Conservation (phyloP, 2,113 vertebrate species). For the Hemiprocne comata region DNA sequence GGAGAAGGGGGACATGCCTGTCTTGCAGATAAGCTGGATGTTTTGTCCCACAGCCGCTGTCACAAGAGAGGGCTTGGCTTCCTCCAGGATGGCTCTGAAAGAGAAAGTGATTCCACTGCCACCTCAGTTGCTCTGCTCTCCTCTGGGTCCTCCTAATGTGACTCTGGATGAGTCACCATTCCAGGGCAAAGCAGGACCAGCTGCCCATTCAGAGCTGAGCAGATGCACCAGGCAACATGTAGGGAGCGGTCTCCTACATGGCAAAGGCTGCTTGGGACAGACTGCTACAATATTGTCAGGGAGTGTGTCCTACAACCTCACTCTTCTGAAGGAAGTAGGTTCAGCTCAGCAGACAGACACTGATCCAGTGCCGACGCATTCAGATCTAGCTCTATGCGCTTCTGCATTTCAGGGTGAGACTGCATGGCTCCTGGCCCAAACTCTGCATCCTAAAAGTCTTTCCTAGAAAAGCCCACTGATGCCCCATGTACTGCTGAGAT, state of each 20-base stretch:
- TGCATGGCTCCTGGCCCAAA: neutral
- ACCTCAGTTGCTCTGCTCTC: neutral
- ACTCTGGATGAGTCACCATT: neutral
- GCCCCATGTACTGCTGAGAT: neutral
- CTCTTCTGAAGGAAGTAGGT: neutral
- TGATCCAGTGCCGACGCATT: neutral
- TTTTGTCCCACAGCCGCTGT: slow-evolving; percentile 83
- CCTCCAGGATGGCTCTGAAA: slow-evolving; percentile 80
- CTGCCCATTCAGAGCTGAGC: neutral
- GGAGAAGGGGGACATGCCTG: slow-evolving; percentile 66
- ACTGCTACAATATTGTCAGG: neutral
- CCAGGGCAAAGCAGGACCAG: neutral
- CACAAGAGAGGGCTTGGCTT: slow-evolving; percentile 78
- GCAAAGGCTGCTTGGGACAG: neutral
- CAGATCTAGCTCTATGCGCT: neutral
- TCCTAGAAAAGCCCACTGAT: neutral
- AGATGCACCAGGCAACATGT: neutral
- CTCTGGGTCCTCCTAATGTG: neutral
- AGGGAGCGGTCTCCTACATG: neutral
- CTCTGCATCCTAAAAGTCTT: neutral
- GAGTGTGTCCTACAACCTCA: neutral
- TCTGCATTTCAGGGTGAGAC: neutral
- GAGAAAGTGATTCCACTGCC: neutral
- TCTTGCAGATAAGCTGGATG: slow-evolving; percentile 85
- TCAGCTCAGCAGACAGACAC: neutral